Conservation (phyloP, 2,797 vertebrate species). For the Anabacerthia variegaticeps region DNA sequence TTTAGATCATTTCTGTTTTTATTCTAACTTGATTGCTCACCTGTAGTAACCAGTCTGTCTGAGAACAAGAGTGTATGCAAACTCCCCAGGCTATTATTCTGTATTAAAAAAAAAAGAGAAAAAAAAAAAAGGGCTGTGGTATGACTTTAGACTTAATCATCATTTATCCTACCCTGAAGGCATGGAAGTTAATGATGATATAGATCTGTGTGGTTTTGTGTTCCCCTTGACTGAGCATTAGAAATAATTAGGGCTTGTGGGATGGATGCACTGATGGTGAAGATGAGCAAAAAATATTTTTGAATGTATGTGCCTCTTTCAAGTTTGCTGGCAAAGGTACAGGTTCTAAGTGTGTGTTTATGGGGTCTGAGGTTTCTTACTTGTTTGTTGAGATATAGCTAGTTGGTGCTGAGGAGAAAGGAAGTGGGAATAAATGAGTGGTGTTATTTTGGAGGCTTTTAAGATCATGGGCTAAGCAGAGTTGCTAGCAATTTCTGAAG, state of each 20-base stretch:
- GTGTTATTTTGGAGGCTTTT: neutral
- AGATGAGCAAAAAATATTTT: conserved; percentile 41
- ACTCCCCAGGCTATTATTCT: conserved; percentile 25
- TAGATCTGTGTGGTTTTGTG: conserved; percentile 60
- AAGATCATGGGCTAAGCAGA: neutral
- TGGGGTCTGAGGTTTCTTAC: conserved; percentile 9
- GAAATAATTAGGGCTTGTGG: conserved; percentile 60
- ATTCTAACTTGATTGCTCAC: conserved; percentile 3
- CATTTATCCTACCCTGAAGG: conserved; percentile 62
- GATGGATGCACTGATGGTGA: conserved; percentile 37
- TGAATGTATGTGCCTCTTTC: neutral
- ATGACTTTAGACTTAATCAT: conserved; percentile 61
- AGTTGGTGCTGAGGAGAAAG: neutral
- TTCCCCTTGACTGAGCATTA: conserved; percentile 65
- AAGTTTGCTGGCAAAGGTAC: conserved; percentile 7
- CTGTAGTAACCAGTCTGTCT: conserved; percentile 12
- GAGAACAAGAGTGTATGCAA: conserved; percentile 1
- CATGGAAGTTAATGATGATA: conserved; percentile 66
- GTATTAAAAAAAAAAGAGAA: neutral
- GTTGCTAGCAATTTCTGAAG: neutral
- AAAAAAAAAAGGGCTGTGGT: neutral
- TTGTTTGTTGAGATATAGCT: neutral
- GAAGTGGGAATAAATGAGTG: conserved; percentile 5
- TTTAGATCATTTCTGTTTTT: conserved; percentile 21
- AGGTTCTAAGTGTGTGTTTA: neutral